Conservation (phyloP, 2,888 invertebrate species). For the Cerastis leucographa region DNA sequence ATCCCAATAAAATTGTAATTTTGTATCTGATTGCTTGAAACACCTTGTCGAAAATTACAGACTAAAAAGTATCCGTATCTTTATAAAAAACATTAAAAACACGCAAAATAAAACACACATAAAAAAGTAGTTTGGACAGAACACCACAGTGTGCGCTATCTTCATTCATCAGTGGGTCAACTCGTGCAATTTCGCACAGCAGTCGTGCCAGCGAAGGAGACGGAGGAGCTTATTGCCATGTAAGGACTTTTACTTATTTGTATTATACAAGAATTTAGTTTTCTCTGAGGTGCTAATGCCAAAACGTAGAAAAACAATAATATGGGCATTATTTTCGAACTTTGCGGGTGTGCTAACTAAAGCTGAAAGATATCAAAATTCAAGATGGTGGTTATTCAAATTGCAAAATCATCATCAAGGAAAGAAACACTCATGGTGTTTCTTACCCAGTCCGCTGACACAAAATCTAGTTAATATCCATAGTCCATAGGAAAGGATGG, state of each 20-base stretch:
- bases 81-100: background rate
- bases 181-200: too few species aligned
- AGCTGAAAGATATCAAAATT: background rate
- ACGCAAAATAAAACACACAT: background rate
- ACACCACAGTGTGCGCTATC: slow-evolving; percentile 16
- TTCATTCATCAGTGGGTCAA: background rate
- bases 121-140: background rate
- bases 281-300: background rate
- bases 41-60: background rate
- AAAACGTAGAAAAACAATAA: background rate
- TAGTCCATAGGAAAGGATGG: too few species aligned
- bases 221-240: background rate
- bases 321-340: background rate
- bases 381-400: background rate
- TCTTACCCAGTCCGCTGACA: background rate
- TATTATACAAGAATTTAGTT: background rate
- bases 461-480: background rate
- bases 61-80: background rate
- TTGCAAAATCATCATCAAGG: background rate
- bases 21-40: background rate
- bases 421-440: too few species aligned
- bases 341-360: background rate
- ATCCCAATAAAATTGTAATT: background rate
- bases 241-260: background rate
- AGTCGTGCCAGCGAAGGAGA: background rate